Evolutionary conservation across 1,140 invertebrate species (phyloP).

Genomic region (Neuroterus valhalla): DNA sequence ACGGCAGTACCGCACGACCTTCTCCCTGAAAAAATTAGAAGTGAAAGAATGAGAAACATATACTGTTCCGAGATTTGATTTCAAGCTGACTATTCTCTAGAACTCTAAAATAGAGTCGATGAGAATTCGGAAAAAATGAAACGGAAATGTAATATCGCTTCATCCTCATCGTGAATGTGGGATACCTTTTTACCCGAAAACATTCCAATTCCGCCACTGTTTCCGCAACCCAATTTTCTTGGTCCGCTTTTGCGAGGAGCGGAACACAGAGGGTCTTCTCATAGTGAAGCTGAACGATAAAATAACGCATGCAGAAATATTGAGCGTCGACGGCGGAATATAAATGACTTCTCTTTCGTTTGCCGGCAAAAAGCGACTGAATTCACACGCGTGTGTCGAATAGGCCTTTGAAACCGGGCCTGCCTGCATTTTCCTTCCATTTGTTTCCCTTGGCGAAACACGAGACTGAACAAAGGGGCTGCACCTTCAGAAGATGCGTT

Average conservation of each 20-base stretch:
- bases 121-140: too few relatives aligned
- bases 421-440: slow-evolving; percentile 28
- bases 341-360: slow-evolving; percentile 46
- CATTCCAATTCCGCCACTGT: slow-evolving; percentile 28
- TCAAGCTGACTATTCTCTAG: too few relatives aligned
- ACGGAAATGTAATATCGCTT: too few relatives aligned
- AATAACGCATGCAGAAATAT: slow-evolving; percentile 58
- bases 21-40: too few relatives aligned
- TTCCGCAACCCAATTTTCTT: slow-evolving; percentile 49
- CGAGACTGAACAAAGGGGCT: slow-evolving; percentile 1
- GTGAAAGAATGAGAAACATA: too few relatives aligned
- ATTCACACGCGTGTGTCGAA: slow-evolving; percentile 11
- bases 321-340: slow-evolving; percentile 51
- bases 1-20: too few relatives aligned
- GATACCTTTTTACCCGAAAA: slow-evolving; percentile 3
- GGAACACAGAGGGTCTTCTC: slow-evolving; percentile 40
- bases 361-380: slow-evolving; percentile 5
- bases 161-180: slow-evolving; percentile 30
- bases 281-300: slow-evolving; percentile 53
- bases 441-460: slow-evolving; percentile 9
- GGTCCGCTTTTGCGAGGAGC: slow-evolving; percentile 44
- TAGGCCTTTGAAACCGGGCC: slow-evolving; percentile 22
- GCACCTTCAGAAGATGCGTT: slow-evolving; percentile 1
- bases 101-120: too few relatives aligned
- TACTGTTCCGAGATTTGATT: not conserved